These are phyloP conservation scores for Germaria angustata DNA, from an alignment of 2,888 invertebrate species.

Conservation along the genomic window DNA sequence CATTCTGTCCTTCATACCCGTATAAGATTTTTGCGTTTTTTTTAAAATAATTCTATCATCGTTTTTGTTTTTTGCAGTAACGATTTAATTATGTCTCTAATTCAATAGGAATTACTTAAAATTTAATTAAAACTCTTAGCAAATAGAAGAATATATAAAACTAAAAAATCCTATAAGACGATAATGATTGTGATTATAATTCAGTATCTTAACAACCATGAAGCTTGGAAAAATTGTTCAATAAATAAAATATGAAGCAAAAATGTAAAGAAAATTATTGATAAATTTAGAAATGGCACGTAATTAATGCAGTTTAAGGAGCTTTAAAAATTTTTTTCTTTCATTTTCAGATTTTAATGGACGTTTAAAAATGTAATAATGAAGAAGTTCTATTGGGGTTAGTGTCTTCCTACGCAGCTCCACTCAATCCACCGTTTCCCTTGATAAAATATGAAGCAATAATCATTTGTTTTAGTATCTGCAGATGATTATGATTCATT, in stretches of 20 bases:
- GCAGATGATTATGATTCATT: slow-evolving; percentile 60
- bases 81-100: slow-evolving; percentile 55
- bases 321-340: slow-evolving; percentile 51
- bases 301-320: slow-evolving; percentile 67
- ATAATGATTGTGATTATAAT: slow-evolving; percentile 50
- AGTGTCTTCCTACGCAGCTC: not conserved
- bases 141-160: not conserved
- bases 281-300: slow-evolving; percentile 61
- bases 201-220: slow-evolving; percentile 27
- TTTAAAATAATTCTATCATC: not conserved
- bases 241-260: slow-evolving; percentile 36
- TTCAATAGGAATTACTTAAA: slow-evolving; percentile 59
- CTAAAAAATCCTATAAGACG: slow-evolving; percentile 22
- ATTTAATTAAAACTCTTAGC: slow-evolving; percentile 58
- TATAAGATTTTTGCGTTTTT: not conserved
- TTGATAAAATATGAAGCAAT: slow-evolving; percentile 13
- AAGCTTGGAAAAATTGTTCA: not conserved
- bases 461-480: slow-evolving; percentile 53
- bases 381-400: not conserved
- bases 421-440: too few species aligned
- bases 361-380: slow-evolving; percentile 8
- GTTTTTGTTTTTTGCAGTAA: not conserved
- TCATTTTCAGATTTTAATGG: slow-evolving; percentile 15
- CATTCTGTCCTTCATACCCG: too few species aligned
- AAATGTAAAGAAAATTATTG: slow-evolving; percentile 25